Evolutionary conservation across 2,888 invertebrate genomes (phyloP).

Genomic region (Idaea straminata): DNA sequence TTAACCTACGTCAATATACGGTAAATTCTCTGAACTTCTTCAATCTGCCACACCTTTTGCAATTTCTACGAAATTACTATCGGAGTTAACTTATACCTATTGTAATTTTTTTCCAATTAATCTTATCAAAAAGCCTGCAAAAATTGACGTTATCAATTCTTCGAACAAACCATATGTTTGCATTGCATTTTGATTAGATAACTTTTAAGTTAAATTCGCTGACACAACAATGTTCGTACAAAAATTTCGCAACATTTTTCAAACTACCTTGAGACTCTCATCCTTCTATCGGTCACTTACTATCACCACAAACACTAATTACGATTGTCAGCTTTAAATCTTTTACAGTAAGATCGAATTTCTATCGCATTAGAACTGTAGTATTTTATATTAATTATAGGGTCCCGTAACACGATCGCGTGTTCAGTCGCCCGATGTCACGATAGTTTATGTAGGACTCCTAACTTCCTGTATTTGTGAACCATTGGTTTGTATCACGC

Average conservation of each 20-base stretch:
- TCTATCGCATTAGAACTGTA: not conserved
- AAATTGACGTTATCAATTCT: not conserved
- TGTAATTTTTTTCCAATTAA: not conserved
- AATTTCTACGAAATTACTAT: not conserved
- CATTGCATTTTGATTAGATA: not conserved
- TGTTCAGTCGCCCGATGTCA: slow-evolving; percentile 23
- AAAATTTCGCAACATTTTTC: not conserved
- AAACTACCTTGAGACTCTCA: not conserved
- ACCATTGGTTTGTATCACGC: slow-evolving; percentile 27
- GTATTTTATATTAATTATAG: slow-evolving; percentile 17
- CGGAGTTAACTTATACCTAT: not conserved
- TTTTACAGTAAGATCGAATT: not conserved
- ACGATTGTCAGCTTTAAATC: not conserved
- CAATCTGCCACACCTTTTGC: not conserved
- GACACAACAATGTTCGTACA: not conserved
- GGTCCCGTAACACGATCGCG: slow-evolving; percentile 28
- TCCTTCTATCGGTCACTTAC: not conserved
- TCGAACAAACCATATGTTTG: not conserved
- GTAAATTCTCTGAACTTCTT: not conserved
- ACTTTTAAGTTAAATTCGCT: not conserved
- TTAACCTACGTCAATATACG: not conserved
- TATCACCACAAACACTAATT: not conserved
- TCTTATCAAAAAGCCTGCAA: not conserved
- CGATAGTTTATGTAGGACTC: slow-evolving; percentile 19
- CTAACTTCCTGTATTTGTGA: slow-evolving; percentile 24